Evolutionary conservation across 2,888 invertebrate species (phyloP), one percentile per base, ranked within the genome.

Genomic region (Stenichneumon culpator): DNA sequence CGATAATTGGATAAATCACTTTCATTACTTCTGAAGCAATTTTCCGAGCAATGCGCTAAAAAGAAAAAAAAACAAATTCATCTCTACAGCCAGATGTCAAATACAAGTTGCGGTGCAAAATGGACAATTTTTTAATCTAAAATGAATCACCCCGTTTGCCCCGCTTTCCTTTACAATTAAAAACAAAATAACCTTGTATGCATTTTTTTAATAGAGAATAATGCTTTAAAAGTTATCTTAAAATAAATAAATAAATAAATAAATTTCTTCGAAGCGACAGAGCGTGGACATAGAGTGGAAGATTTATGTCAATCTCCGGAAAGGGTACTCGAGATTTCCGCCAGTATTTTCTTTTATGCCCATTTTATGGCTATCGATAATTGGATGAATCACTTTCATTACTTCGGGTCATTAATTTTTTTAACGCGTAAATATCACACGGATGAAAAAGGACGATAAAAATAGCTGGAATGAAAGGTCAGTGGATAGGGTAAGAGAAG

Each of bases 401-500:
- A 44, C 44, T 44, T 44, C 44, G 14, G 44, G 44, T 44, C 44
- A 44, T 44, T 16, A 44, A 44, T 3, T 44, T 44, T 52, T 52
- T 52, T 19, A 19, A 19, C n/a, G n/a, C n/a, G n/a, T n/a, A n/a
- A n/a, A n/a, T n/a, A n/a, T n/a, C n/a, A n/a, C 52, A 52, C 16
- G 28, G n/a, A 16, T 16, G n/a, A 4, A 28, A 11, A 14, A 6
- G 2, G 28, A 7, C 9, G 28, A n/a, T 63, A n/a, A 63, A 63
- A 63, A 63, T 63, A 63, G 60, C 60, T 63, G 16, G 28, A 32
- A 32, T 28, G 60, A 32, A 28, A 32, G 60, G 60, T 63, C 60
- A 63, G 6, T 16, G 9, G 4, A 32, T 63, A 28, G 32, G 60
- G 14, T 32, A n/a, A 14, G 25, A 25, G 25, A 60, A 28, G 16